Percentiles rank a stretch among this genome's conserved stretches.
phyloP scores from a whole-genome alignment of 92 coral and sea anemone species.

The Actinernus sp. region DNA sequence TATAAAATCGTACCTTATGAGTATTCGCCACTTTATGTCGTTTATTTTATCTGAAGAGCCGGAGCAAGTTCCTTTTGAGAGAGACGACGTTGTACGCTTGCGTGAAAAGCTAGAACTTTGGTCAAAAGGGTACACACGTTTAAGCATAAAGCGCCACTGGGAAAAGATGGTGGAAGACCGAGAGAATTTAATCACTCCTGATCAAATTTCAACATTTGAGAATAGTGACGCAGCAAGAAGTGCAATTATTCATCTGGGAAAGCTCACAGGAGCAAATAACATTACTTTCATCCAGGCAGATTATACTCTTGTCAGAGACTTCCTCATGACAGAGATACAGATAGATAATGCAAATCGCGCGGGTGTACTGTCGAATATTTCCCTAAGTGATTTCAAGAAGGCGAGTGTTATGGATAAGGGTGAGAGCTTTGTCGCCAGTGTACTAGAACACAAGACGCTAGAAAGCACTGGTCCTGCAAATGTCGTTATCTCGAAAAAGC shows the following conservation, averaged over 20 bases:
- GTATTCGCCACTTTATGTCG: conserved; percentile 58
- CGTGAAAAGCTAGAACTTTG: too few relatives aligned
- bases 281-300: conserved; percentile 27
- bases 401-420: too few relatives aligned
- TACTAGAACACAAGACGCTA: conserved; percentile 54
- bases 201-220: too few relatives aligned
- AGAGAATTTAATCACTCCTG: too few relatives aligned
- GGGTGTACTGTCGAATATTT: conserved; percentile 67
- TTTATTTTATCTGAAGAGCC: conserved; percentile 68
- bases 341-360: conserved; percentile 69
- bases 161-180: too few relatives aligned
- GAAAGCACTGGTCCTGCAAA: conserved; percentile 63
- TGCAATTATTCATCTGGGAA: conserved; percentile 27
- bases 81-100: too few relatives aligned
- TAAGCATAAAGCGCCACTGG: too few relatives aligned
- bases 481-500: conserved; percentile 20
- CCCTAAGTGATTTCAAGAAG: conserved; percentile 50
- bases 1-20: conserved; percentile 71
- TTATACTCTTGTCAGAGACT: conserved; percentile 47
- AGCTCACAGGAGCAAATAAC: conserved; percentile 39
- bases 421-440: too few relatives aligned
- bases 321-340: too few relatives aligned
- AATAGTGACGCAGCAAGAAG: conserved; percentile 58
- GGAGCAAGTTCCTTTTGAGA: too few relatives aligned
- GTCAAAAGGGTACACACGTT: too few relatives aligned